phyloP scores from a whole-genome alignment of 2,113 vertebrate species.

The Theristicus caerulescens region DNA sequence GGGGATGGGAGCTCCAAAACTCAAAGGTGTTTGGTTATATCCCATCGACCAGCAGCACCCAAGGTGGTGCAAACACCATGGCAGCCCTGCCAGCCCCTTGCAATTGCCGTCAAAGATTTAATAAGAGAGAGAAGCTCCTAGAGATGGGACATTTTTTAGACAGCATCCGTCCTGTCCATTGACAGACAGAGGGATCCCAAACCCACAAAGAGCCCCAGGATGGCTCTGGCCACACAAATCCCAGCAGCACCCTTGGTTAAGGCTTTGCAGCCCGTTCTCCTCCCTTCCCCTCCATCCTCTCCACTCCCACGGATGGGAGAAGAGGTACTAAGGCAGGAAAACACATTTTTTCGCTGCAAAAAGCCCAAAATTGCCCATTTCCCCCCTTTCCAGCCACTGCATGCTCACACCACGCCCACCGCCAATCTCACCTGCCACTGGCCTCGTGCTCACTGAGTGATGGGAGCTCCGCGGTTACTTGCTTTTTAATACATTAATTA shows the following conservation, averaged over 20 bases:
- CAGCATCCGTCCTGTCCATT: fast-evolving
- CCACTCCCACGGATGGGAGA: background rate
- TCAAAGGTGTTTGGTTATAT: background rate
- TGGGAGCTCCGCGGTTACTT: background rate
- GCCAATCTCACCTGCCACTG: background rate
- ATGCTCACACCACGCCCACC: background rate
- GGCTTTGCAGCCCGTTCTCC: background rate
- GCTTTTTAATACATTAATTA: conserved; percentile 55
- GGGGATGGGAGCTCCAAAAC: background rate
- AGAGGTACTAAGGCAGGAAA: background rate
- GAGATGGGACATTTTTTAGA: background rate
- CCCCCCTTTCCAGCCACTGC: background rate
- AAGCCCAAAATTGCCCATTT: background rate
- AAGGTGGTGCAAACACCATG: background rate
- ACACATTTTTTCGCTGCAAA: background rate
- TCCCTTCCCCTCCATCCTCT: background rate
- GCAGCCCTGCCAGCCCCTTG: background rate
- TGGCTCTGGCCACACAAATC: background rate
- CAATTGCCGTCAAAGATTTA: background rate
- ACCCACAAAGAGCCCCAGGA: background rate
- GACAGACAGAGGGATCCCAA: background rate
- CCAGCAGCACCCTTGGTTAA: background rate
- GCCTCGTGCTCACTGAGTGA: background rate
- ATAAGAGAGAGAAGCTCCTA: background rate
- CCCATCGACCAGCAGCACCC: background rate